A percentile compares a stretch with the other conserved stretches of the same genome.
Evolutionary conservation across 2,888 invertebrate genomes (phyloP).

Genomic region (Lithophane leautieri): DNA sequence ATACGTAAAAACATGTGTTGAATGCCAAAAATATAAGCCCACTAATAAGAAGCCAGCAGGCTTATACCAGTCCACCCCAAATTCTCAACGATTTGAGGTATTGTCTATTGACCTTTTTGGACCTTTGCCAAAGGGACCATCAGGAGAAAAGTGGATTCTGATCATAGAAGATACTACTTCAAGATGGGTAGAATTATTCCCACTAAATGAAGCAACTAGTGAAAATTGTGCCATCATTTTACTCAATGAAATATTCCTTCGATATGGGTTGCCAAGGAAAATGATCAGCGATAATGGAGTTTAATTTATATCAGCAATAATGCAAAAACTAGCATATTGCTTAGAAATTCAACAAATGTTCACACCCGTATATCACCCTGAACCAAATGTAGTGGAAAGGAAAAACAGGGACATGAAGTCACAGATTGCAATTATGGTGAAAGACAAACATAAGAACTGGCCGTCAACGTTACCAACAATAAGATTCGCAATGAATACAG

Average conservation of each 20-base stretch:
- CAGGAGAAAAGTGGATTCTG: too few species aligned
- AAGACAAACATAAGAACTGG: slow-evolving; percentile 3
- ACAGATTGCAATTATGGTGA: slow-evolving; percentile 18
- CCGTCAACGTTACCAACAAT: slow-evolving; percentile 8
- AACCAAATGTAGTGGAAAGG: slow-evolving; percentile 10
- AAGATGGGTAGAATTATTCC: too few species aligned
- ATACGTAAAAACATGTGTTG: too few species aligned
- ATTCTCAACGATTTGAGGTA: too few species aligned
- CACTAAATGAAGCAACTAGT: not conserved
- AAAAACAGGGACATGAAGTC: slow-evolving; percentile 15
- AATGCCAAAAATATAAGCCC: too few species aligned
- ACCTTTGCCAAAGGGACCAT: too few species aligned
- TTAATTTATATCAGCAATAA: not conserved
- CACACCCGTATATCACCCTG: not conserved
- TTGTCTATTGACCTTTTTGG: too few species aligned
- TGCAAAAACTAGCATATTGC: slow-evolving; percentile 7
- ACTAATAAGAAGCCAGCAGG: too few species aligned
- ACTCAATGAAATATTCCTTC: slow-evolving; percentile 10
- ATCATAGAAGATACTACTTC: too few species aligned
- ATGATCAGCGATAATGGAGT: slow-evolving; percentile 3
- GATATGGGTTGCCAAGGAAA: not conserved
- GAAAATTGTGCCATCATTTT: not conserved
- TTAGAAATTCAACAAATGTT: slow-evolving; percentile 6
- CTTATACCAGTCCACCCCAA: too few species aligned
- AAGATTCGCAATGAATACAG: slow-evolving; percentile 15